phyloP scores from a whole-genome alignment of 2,113 vertebrate species.

The Gobius niger region DNA sequence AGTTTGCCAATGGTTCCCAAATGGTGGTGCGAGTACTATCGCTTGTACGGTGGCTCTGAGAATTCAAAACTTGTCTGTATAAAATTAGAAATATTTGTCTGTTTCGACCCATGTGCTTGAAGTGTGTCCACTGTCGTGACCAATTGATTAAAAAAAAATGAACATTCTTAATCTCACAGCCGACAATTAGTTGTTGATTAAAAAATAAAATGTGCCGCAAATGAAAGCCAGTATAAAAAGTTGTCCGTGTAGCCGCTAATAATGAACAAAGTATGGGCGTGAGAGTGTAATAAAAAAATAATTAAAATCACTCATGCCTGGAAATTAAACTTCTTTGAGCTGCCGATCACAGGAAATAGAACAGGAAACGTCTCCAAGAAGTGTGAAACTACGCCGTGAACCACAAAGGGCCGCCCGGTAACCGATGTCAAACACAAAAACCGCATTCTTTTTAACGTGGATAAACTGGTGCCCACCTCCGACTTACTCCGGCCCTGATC shows the following conservation, averaged over 20 bases:
- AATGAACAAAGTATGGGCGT: neutral
- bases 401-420: neutral
- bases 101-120: too few species aligned
- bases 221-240: too few species aligned
- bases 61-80: neutral
- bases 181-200: too few species aligned
- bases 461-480: neutral
- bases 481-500: neutral
- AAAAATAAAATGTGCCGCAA: too few species aligned
- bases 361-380: neutral
- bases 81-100: neutral
- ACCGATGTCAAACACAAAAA: neutral
- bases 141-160: too few species aligned
- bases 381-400: neutral
- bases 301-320: conserved; percentile 6
- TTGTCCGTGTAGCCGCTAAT: neutral
- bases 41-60: neutral
- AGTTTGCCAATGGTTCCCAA: neutral
- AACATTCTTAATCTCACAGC: too few species aligned
- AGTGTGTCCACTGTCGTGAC: too few species aligned
- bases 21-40: neutral
- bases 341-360: conserved; percentile 6
- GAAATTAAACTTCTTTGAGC: neutral
- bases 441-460: neutral
- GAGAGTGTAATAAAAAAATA: neutral